These are phyloP conservation scores for Psittacula derbiana DNA, from an alignment of 2,797 vertebrate genomes.

Conservation along the genomic window DNA sequence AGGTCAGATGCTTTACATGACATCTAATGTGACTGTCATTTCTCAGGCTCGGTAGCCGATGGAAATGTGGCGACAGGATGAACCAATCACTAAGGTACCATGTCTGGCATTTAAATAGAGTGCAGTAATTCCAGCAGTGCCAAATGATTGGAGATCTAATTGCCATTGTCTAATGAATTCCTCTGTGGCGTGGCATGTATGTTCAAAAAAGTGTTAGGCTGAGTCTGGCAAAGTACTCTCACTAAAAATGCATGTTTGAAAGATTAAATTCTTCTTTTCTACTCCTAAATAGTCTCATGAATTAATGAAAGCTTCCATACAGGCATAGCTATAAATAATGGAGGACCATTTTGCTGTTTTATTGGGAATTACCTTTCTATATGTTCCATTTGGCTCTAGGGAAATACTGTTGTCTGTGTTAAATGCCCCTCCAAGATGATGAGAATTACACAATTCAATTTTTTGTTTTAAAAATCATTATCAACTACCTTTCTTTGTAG, in stretches of 20 bases:
- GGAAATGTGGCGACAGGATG: constrained; percentile 87
- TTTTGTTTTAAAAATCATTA: constrained; percentile 52
- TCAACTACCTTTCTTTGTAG: constrained; percentile 10
- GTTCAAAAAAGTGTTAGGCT: constrained; percentile 8
- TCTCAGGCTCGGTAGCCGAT: constrained; percentile 85
- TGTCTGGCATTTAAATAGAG: constrained; percentile 87
- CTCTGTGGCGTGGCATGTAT: not conserved
- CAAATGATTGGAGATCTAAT: constrained; percentile 81
- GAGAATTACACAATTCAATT: constrained; percentile 39
- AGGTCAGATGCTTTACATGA: constrained; percentile 78
- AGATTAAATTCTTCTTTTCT: constrained; percentile 40
- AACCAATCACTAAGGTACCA: constrained; percentile 89
- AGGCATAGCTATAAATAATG: constrained; percentile 76
- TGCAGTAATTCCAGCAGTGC: constrained; percentile 68
- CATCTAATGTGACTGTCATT: constrained; percentile 84
- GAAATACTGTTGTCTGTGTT: constrained; percentile 71
- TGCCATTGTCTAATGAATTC: constrained; percentile 72
- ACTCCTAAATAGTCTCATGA: constrained; percentile 64
- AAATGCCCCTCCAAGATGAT: constrained; percentile 16
- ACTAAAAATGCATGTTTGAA: constrained; percentile 34
- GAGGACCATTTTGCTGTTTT: constrained; percentile 42
- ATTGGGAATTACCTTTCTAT: constrained; percentile 58
- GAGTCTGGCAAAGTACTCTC: not conserved
- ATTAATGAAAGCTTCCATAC: constrained; percentile 69
- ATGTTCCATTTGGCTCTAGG: constrained; percentile 60